phyloP scores from a whole-genome alignment of 2,888 invertebrate genomes.

The Plagiodera versicolora region DNA sequence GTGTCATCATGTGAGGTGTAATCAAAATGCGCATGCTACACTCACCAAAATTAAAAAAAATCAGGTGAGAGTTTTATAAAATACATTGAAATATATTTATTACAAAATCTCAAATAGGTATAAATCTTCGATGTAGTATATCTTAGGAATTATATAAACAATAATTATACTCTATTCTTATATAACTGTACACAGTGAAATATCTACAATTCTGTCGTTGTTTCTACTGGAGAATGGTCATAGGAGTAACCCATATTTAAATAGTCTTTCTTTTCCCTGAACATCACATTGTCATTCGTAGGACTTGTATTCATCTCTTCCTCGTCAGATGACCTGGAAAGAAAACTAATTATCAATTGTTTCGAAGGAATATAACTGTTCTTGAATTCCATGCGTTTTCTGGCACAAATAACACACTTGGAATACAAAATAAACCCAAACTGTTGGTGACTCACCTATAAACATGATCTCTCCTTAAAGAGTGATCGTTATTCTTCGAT shows the following conservation, averaged over 20 bases:
- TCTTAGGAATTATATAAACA: slow-evolving; percentile 14
- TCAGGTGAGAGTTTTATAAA: neutral
- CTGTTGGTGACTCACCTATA: slow-evolving; percentile 35
- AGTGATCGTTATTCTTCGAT: slow-evolving; percentile 39
- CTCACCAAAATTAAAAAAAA: too few species aligned
- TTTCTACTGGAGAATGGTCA: slow-evolving; percentile 82
- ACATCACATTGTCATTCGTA: slow-evolving; percentile 85
- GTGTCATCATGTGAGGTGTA: too few species aligned
- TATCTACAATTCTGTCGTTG: slow-evolving; percentile 79
- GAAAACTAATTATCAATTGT: neutral
- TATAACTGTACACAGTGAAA: slow-evolving; percentile 29
- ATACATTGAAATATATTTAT: slow-evolving; percentile 11
- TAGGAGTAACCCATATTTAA: slow-evolving; percentile 66
- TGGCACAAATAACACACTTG: too few species aligned
- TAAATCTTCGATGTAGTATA: slow-evolving; percentile 8
- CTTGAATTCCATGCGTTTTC: too few species aligned
- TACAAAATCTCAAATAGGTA: neutral
- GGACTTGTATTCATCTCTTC: slow-evolving; percentile 65
- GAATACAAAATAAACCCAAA: slow-evolving; percentile 28
- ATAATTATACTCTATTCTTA: slow-evolving; percentile 16
- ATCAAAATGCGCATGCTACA: too few species aligned
- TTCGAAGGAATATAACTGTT: neutral
- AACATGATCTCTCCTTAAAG: slow-evolving; percentile 41
- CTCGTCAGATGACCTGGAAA: slow-evolving; percentile 59
- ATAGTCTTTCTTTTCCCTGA: slow-evolving; percentile 80